Evolutionary conservation across 2,797 vertebrate genomes (phyloP).

Genomic region (Aulostomus chinensis): DNA sequence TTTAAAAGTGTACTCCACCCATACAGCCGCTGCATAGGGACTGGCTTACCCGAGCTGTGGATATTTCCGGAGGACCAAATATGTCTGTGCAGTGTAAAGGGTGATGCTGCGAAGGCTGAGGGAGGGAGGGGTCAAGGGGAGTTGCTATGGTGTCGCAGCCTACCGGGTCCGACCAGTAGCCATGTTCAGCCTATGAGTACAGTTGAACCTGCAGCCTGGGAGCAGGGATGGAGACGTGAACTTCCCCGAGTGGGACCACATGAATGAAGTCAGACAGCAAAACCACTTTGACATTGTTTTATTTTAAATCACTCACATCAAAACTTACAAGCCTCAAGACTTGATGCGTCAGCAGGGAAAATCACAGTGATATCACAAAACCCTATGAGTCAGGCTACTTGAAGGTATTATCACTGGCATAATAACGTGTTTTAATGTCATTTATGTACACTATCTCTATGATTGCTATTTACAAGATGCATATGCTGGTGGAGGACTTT

Average conservation of each 20-base stretch:
- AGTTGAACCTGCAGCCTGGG: slow-evolving; percentile 71
- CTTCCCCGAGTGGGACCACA: no score
- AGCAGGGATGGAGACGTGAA: background rate
- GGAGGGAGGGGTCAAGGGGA: slow-evolving; percentile 80
- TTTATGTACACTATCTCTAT: slow-evolving; percentile 3
- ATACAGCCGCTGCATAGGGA: slow-evolving; percentile 76
- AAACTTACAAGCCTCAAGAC: slow-evolving; percentile 67
- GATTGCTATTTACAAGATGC: slow-evolving; percentile 10
- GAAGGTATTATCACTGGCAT: no score
- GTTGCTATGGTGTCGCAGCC: slow-evolving; percentile 82
- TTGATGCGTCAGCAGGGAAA: slow-evolving; percentile 58
- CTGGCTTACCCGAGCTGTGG: slow-evolving; percentile 85
- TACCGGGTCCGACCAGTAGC: slow-evolving; percentile 79
- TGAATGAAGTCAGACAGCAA: slow-evolving; percentile 6
- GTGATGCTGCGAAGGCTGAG: slow-evolving; percentile 77
- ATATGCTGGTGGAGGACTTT: slow-evolving; percentile 20
- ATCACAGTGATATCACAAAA: slow-evolving; percentile 55
- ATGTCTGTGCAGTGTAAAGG: slow-evolving; percentile 84
- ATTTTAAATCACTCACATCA: slow-evolving; percentile 55
- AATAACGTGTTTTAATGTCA: no score
- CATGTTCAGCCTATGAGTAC: slow-evolving; percentile 72
- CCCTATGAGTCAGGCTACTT: no score
- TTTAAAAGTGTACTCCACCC: slow-evolving; percentile 80
- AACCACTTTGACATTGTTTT: slow-evolving; percentile 45
- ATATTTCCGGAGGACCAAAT: slow-evolving; percentile 89